These are phyloP conservation scores for Cepphus grylle DNA, from an alignment of 2,113 vertebrate genomes.

Conservation along the genomic window DNA sequence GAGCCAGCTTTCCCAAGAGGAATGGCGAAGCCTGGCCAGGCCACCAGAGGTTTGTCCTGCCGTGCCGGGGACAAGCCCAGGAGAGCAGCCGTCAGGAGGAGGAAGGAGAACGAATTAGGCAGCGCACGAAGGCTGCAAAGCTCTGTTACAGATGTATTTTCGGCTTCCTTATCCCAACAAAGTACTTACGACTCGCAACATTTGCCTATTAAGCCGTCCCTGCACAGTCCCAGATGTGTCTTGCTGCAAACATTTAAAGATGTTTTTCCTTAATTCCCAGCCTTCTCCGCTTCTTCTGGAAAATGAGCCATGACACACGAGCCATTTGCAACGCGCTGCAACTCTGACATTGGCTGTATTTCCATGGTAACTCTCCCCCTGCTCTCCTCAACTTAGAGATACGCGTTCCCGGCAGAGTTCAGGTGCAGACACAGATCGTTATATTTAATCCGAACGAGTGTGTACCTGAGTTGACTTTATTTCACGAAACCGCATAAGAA, in stretches of 20 bases:
- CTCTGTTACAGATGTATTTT: background rate
- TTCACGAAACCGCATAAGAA: background rate
- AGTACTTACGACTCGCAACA: background rate
- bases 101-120: background rate
- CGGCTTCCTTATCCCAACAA: background rate
- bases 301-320: conserved; percentile 49
- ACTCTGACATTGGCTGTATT: conserved; percentile 30
- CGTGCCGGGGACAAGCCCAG: background rate
- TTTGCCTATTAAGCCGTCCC: background rate
- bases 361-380: conserved; percentile 53
- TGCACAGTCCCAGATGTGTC: background rate
- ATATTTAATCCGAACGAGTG: conserved; percentile 32
- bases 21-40: background rate
- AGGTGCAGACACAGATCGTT: conserved; percentile 39
- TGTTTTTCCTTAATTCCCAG: background rate
- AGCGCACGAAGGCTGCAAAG: background rate
- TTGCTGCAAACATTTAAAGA: background rate
- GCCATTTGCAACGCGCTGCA: background rate
- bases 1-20: background rate
- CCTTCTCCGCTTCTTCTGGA: background rate
- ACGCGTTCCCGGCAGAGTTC: background rate
- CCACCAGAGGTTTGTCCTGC: background rate
- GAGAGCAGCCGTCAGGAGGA: background rate
- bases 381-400: background rate
- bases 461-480: conserved; percentile 50